phyloP scores from a whole-genome alignment of 2,797 vertebrate species.

The Orestias chungarensis region DNA sequence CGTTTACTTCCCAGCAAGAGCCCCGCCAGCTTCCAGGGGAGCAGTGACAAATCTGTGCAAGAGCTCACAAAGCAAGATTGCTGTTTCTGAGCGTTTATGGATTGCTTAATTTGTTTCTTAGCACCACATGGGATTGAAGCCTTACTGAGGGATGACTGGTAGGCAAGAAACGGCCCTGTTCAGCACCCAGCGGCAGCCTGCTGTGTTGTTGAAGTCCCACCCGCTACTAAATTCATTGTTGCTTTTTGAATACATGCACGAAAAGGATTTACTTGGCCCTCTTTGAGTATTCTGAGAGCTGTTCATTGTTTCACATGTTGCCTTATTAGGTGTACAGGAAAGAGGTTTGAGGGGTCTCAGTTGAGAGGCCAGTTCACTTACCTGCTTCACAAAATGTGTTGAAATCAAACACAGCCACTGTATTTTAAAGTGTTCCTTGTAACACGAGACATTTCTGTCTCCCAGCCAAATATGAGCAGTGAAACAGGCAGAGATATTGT shows the following conservation, averaged over 20 bases:
- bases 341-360: conserved; percentile 14
- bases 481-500: conserved; percentile 55
- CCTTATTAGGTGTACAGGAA: conserved; percentile 1
- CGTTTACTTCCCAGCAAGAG: conserved; percentile 47
- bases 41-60: conserved; percentile 32
- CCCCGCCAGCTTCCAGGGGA: conserved; percentile 36
- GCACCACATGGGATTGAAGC: conserved; percentile 39
- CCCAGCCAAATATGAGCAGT: conserved; percentile 27
- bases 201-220: conserved; percentile 22
- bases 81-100: conserved; percentile 51
- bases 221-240: not conserved
- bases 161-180: conserved; percentile 34
- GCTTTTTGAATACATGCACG: conserved; percentile 11
- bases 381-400: conserved; percentile 22
- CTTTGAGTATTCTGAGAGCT: conserved; percentile 18
- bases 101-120: conserved; percentile 64
- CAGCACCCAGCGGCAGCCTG: conserved; percentile 24
- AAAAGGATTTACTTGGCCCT: conserved; percentile 22
- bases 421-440: conserved; percentile 11
- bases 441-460: conserved; percentile 19
- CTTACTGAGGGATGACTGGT: conserved; percentile 57
- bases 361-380: not conserved
- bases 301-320: conserved; percentile 18
- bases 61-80: conserved; percentile 40
- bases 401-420: conserved; percentile 7